phyloP scores from a whole-genome alignment of 2,888 invertebrate species.

The Luperina nickerlii region DNA sequence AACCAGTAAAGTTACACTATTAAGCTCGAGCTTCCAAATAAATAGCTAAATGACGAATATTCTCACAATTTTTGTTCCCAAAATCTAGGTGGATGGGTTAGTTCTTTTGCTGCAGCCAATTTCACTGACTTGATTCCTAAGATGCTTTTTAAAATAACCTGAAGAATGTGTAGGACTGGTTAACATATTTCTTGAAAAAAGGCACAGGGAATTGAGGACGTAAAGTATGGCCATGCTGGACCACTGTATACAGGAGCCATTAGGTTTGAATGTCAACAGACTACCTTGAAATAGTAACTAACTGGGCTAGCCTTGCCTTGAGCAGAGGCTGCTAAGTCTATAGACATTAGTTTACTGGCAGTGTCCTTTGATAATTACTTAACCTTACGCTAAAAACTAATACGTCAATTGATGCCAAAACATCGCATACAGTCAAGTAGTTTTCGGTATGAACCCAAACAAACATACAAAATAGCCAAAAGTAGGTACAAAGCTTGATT shows the following conservation, averaged over 20 bases:
- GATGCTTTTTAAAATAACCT: background rate
- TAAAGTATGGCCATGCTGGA: background rate
- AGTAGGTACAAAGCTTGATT: background rate
- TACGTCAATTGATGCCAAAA: slow-evolving; percentile 9
- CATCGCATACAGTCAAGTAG: background rate
- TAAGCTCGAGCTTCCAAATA: background rate
- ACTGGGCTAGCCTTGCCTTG: slow-evolving; percentile 38
- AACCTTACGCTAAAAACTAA: background rate
- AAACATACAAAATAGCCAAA: background rate
- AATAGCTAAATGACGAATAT: background rate
- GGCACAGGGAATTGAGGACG: background rate
- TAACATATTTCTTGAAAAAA: too few species aligned
- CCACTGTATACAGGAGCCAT: slow-evolving; percentile 29
- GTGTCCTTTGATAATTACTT: slow-evolving; percentile 9
- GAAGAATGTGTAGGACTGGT: background rate
- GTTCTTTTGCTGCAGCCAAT: background rate
- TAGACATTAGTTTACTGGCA: slow-evolving; percentile 4
- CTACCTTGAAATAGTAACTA: slow-evolving; percentile 40
- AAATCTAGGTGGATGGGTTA: background rate
- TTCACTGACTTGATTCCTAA: background rate
- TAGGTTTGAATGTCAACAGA: slow-evolving; percentile 38
- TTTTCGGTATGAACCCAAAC: background rate
- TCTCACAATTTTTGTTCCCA: too few species aligned
- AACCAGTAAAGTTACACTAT: background rate
- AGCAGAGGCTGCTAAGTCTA: slow-evolving; percentile 15